These are phyloP conservation scores for Catharus minimus DNA, from an alignment of 2,113 vertebrate species.

Conservation along the genomic window DNA sequence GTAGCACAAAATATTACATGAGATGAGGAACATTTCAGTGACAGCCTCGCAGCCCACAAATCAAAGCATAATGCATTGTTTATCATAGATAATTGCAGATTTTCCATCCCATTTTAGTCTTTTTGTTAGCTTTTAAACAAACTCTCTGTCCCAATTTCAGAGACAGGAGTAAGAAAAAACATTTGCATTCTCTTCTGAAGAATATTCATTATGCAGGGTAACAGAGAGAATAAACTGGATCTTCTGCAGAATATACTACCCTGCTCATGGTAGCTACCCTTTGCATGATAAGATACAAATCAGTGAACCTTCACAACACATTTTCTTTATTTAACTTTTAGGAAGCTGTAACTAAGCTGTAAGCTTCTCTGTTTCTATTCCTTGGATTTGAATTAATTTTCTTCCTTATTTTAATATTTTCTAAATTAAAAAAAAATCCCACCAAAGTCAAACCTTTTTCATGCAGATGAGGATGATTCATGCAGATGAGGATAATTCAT, in stretches of 20 bases:
- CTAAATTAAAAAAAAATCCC: neutral
- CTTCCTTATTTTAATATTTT: neutral
- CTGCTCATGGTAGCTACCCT: neutral
- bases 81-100: constrained; percentile 66
- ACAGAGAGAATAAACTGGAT: constrained; percentile 20
- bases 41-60: constrained; percentile 24
- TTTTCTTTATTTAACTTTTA: constrained; percentile 14
- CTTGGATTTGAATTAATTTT: neutral
- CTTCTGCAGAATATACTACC: neutral
- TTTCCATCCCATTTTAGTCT: constrained; percentile 60
- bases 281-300: constrained; percentile 7
- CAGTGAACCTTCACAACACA: neutral
- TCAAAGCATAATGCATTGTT: constrained; percentile 59
- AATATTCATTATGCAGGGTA: constrained; percentile 48
- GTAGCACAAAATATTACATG: constrained; percentile 56
- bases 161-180: constrained; percentile 31
- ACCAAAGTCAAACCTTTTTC: neutral
- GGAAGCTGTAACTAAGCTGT: constrained; percentile 18
- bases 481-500: neutral
- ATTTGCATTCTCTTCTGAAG: constrained; percentile 60
- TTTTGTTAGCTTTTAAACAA: constrained; percentile 59
- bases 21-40: constrained; percentile 24
- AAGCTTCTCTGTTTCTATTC: neutral
- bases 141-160: constrained; percentile 6
- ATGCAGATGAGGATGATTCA: neutral